A percentile compares a stretch with the other conserved stretches of the same genome.
These are phyloP conservation scores for Mesochorus sp. DNA, from an alignment of 2,888 invertebrate species.

Conservation along the genomic window DNA sequence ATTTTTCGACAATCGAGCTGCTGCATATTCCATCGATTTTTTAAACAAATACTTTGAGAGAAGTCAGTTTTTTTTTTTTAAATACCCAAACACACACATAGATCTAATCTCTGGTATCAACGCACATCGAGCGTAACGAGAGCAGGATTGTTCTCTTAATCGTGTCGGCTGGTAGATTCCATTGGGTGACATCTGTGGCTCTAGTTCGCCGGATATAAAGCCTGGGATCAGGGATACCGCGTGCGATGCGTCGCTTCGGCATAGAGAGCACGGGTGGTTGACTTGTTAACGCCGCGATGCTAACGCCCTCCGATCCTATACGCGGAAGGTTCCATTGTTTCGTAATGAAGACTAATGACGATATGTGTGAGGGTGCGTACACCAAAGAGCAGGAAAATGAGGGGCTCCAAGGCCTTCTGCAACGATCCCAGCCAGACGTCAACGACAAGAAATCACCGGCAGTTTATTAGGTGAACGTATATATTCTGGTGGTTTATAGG, in stretches of 20 bases:
- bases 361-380: conserved; percentile 66
- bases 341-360: conserved; percentile 79
- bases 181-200: conserved; percentile 62
- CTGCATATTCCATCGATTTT: too few relatives aligned
- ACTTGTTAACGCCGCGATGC: conserved; percentile 72
- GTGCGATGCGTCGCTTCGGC: conserved; percentile 68
- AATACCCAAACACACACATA: not conserved
- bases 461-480: conserved; percentile 76
- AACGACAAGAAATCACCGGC: conserved; percentile 71
- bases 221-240: conserved; percentile 61
- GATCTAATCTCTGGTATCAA: conserved; percentile 25
- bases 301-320: conserved; percentile 57
- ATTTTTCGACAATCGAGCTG: too few relatives aligned
- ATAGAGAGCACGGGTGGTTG: conserved; percentile 66
- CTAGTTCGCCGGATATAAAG: conserved; percentile 19
- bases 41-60: too few relatives aligned
- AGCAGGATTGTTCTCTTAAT: conserved; percentile 73
- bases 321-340: conserved; percentile 70
- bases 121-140: conserved; percentile 26
- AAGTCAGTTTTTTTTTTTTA: too few relatives aligned
- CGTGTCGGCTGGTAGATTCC: conserved; percentile 65
- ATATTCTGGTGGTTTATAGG: not conserved
- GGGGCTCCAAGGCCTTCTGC: conserved; percentile 27
- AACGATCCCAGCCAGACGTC: conserved; percentile 11
- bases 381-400: conserved; percentile 50